phyloP scores from a whole-genome alignment of 2,797 vertebrate species.

The Malacoctenus gilli region DNA sequence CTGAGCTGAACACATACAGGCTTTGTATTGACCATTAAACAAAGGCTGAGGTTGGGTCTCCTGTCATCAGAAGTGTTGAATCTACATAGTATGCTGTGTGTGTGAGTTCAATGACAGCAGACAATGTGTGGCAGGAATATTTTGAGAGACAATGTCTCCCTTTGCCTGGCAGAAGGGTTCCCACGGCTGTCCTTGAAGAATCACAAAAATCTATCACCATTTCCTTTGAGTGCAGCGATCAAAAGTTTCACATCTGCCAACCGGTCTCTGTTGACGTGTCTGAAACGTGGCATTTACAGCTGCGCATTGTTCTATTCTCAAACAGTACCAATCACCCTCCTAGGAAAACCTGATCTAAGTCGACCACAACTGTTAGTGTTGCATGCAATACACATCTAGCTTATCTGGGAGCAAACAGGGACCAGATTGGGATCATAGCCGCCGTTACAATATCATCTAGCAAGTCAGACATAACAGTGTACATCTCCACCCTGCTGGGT shows the following conservation, averaged over 20 bases:
- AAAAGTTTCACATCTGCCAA: background rate
- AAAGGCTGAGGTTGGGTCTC: slow-evolving; percentile 9
- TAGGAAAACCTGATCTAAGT: slow-evolving; percentile 23
- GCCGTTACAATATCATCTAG: slow-evolving; percentile 46
- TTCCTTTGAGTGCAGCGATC: background rate
- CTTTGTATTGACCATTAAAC: slow-evolving; percentile 8
- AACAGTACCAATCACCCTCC: background rate
- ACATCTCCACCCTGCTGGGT: slow-evolving; percentile 64
- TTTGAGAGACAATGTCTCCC: no score
- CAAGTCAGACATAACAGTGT: slow-evolving; percentile 69
- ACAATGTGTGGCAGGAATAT: no score
- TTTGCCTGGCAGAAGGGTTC: no score
- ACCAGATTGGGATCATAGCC: slow-evolving; percentile 62
- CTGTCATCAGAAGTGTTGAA: no score
- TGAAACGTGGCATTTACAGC: no score
- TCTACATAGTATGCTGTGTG: no score
- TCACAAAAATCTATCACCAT: no score
- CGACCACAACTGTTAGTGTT: slow-evolving; percentile 55
- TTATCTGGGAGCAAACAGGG: slow-evolving; percentile 65
- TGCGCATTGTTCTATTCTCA: slow-evolving; percentile 1
- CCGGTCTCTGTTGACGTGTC: background rate
- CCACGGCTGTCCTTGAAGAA: no score
- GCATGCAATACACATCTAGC: slow-evolving; percentile 62
- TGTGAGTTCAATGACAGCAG: no score
- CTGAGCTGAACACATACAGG: no score